Evolutionary conservation across 2,888 invertebrate species (phyloP).

Genomic region (Tricholauxania praeusta): DNA sequence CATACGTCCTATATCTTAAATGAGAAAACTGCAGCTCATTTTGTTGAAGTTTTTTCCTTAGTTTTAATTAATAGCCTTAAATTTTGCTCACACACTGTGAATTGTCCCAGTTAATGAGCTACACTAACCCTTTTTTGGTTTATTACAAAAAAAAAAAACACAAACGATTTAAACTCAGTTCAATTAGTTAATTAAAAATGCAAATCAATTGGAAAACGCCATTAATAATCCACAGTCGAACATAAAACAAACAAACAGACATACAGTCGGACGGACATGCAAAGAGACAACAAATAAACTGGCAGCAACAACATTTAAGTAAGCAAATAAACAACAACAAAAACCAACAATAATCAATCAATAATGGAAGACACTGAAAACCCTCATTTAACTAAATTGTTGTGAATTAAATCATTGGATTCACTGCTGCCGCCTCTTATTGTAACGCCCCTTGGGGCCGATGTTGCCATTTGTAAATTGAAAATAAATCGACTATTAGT

Average conservation of each 20-base stretch:
- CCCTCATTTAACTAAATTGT: conserved; percentile 29
- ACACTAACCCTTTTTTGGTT: background rate
- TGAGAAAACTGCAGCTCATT: too few relatives aligned
- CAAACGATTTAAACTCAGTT: conserved; percentile 20
- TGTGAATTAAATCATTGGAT: conserved; percentile 21
- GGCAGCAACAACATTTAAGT: background rate
- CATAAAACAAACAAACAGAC: conserved; percentile 17
- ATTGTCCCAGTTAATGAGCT: background rate
- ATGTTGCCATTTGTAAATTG: conserved; percentile 21
- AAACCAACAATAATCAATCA: conserved; percentile 3
- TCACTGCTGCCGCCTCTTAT: conserved; percentile 7
- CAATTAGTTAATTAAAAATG: conserved; percentile 37
- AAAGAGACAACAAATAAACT: background rate
- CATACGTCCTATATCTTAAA: too few relatives aligned
- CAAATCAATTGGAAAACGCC: conserved; percentile 41
- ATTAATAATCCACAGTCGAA: conserved; percentile 21
- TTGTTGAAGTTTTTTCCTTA: background rate
- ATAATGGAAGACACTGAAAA: conserved; percentile 1
- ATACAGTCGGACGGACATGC: background rate
- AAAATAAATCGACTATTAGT: conserved; percentile 19
- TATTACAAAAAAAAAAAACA: background rate
- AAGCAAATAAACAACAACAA: background rate
- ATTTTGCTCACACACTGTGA: background rate
- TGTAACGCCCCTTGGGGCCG: background rate
- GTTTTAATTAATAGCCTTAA: background rate